Evolutionary conservation across 1,140 invertebrate genomes (phyloP).

Genomic region (Aradophagus sp.): DNA sequence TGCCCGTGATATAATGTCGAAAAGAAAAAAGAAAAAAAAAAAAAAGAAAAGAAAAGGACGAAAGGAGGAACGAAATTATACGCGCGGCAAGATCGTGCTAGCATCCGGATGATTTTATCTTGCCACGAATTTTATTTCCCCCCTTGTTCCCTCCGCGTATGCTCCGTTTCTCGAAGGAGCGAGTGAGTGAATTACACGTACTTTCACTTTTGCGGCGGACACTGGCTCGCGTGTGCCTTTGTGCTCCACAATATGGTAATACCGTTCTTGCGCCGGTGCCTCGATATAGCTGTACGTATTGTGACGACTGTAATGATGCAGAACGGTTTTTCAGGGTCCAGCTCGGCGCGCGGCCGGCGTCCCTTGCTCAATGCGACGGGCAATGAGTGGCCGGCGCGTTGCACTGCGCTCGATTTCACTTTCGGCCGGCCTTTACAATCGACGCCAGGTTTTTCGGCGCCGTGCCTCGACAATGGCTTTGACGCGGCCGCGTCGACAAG

Average conservation of each 20-base stretch:
- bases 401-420: slow-evolving; percentile 64
- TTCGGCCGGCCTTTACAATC: slow-evolving; percentile 48
- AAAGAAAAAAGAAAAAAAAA: too few species aligned
- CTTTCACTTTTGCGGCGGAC: slow-evolving; percentile 66
- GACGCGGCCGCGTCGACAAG: neutral
- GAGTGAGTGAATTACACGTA: slow-evolving; percentile 60
- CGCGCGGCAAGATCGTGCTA: slow-evolving; percentile 35
- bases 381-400: slow-evolving; percentile 32
- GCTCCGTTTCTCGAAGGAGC: too few species aligned
- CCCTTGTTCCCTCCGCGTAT: too few species aligned
- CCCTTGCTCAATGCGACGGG: slow-evolving; percentile 28
- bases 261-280: slow-evolving; percentile 41
- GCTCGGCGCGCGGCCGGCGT: slow-evolving; percentile 24
- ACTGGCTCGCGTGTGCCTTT: slow-evolving; percentile 50
- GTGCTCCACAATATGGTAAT: slow-evolving; percentile 53
- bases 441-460: neutral
- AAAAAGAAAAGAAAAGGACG: slow-evolving; percentile 12
- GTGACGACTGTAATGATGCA: slow-evolving; percentile 53
- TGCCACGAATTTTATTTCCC: slow-evolving; percentile 44
- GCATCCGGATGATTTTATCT: slow-evolving; percentile 59
- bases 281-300: slow-evolving; percentile 51
- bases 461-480: neutral
- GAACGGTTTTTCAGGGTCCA: slow-evolving; percentile 54
- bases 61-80: slow-evolving; percentile 19
- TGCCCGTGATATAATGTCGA: slow-evolving; percentile 41